These are phyloP conservation scores for Clupea harengus DNA, from an alignment of 2,113 vertebrate genomes.

Conservation along the genomic window DNA sequence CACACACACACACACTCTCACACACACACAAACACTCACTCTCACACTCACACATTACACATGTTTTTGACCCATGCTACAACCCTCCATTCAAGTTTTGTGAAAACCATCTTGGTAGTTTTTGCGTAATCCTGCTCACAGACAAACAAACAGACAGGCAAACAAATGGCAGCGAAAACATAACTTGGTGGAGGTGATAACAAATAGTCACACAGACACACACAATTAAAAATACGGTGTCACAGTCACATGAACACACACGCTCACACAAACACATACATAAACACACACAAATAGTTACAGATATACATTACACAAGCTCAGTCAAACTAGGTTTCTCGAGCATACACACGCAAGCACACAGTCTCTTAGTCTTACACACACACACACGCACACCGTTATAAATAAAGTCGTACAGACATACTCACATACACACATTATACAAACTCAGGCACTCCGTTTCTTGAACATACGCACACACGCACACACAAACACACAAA, in stretches of 20 bases:
- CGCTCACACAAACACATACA: background rate
- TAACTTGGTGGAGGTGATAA: no score
- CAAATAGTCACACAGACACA: background rate
- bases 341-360: background rate
- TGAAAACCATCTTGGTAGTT: no score
- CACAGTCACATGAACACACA: background rate
- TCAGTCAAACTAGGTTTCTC: background rate
- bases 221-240: no score
- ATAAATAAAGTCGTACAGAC: no score
- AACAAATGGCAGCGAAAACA: no score
- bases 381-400: constrained; percentile 7
- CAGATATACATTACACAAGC: background rate
- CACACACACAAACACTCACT: background rate
- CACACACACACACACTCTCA: background rate
- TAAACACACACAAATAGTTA: background rate
- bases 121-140: no score
- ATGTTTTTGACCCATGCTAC: no score
- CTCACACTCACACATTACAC: no score
- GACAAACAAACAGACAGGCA: no score
- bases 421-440: background rate
- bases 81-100: no score
- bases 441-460: no score
- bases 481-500: background rate
- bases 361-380: background rate
- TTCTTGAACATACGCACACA: background rate